phyloP scores from a whole-genome alignment of 2,113 vertebrate genomes.

The Bucco capensis region DNA sequence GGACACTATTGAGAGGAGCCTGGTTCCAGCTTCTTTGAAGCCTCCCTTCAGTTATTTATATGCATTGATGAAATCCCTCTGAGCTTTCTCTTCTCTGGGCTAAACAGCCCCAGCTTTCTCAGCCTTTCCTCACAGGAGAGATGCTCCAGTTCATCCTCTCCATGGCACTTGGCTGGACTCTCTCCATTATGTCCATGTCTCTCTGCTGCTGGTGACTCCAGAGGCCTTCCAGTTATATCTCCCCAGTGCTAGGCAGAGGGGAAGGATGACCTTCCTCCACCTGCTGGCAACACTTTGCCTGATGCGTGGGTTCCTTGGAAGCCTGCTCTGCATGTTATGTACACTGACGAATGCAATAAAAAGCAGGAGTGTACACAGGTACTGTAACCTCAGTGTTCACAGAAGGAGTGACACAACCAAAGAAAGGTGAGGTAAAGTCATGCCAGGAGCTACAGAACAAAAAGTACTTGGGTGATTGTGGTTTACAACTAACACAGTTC shows the following conservation, averaged over 20 bases:
- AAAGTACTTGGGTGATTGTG: neutral
- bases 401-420: neutral
- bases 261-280: neutral
- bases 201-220: neutral
- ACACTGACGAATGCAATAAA: neutral
- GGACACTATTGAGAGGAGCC: too few species aligned
- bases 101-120: neutral
- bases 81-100: neutral
- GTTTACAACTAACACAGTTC: neutral
- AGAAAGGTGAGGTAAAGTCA: neutral
- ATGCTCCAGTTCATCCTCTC: neutral
- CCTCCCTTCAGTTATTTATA: neutral
- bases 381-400: neutral
- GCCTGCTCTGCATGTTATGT: neutral
- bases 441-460: neutral
- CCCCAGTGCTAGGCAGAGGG: neutral
- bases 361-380: neutral
- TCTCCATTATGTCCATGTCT: neutral
- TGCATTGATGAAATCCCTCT: neutral
- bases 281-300: neutral
- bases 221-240: neutral
- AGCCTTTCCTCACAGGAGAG: neutral
- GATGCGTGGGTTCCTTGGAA: neutral
- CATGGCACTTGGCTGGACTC: neutral
- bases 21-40: neutral